Conservation (phyloP, 2,888 invertebrate genomes). For the Pheosia gnoma region DNA sequence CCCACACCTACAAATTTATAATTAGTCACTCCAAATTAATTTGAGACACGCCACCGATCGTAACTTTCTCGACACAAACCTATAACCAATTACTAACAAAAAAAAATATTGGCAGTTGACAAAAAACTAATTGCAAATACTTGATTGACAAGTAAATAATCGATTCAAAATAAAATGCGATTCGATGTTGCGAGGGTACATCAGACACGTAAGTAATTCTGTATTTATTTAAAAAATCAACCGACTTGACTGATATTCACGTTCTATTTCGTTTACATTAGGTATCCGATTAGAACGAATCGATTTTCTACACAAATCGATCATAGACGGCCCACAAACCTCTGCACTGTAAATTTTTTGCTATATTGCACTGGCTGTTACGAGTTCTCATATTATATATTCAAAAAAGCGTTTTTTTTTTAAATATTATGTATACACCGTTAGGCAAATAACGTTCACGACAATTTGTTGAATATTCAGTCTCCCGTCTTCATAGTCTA, state of each 20-base stretch:
- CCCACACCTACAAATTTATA: not conserved
- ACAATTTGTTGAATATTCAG: slow-evolving; percentile 1
- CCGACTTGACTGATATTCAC: slow-evolving; percentile 21
- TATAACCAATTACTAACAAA: slow-evolving; percentile 18
- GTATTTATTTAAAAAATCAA: slow-evolving; percentile 25
- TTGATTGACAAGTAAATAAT: slow-evolving; percentile 25
- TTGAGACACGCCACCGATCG: slow-evolving; percentile 11
- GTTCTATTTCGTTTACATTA: slow-evolving; percentile 24
- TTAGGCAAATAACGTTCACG: slow-evolving; percentile 6
- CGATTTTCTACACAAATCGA: slow-evolving; percentile 24
- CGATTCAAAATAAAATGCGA: slow-evolving; percentile 22
- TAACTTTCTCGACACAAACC: slow-evolving; percentile 36
- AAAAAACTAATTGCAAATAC: slow-evolving; percentile 36
- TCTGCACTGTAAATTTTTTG: slow-evolving; percentile 24
- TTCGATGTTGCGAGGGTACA: slow-evolving; percentile 13
- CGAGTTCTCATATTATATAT: slow-evolving; percentile 1
- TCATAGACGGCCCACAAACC: slow-evolving; percentile 24
- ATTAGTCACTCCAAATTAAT: not conserved
- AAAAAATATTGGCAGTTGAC: slow-evolving; percentile 21
- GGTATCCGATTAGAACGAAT: slow-evolving; percentile 21
- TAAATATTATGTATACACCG: slow-evolving; percentile 3
- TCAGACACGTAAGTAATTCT: slow-evolving; percentile 10
- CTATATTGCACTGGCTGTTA: slow-evolving; percentile 7
- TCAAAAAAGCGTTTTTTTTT: not conserved
- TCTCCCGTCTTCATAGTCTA: not conserved